These are phyloP conservation scores for Botrylloides violaceus DNA, from an alignment of 23 tunicate genomes.

Conservation along the genomic window DNA sequence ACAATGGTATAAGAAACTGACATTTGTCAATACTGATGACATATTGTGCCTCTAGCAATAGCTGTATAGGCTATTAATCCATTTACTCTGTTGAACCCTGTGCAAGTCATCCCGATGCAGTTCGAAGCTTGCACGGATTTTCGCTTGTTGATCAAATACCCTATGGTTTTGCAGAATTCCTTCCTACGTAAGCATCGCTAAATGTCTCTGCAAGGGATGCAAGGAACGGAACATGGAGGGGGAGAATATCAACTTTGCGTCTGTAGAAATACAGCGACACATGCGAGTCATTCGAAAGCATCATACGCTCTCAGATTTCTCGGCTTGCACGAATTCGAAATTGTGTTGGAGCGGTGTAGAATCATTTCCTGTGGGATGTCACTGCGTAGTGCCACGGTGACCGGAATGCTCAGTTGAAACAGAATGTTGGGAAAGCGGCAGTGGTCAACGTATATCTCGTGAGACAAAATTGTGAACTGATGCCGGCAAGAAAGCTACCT, in stretches of 20 bases:
- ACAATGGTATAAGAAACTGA: too few relatives aligned
- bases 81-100: too few relatives aligned
- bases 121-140: too few relatives aligned
- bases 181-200: neutral
- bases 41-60: too few relatives aligned
- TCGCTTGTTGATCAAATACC: too few relatives aligned
- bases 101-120: too few relatives aligned
- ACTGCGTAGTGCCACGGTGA: neutral
- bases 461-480: too few relatives aligned
- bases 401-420: neutral
- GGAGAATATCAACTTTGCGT: neutral
- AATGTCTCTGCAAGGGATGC: slow-evolving; percentile 14
- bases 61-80: too few relatives aligned
- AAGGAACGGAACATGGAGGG: neutral
- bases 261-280: neutral
- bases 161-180: slow-evolving; percentile 5
- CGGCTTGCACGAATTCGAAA: neutral
- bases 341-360: neutral
- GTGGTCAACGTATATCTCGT: too few relatives aligned
- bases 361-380: slow-evolving; percentile 5
- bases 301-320: neutral
- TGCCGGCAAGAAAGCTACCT: too few relatives aligned
- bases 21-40: too few relatives aligned
- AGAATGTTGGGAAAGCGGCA: too few relatives aligned
- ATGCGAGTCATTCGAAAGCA: neutral